Base-by-base conservation (phyloP, 2,888 invertebrate species). In the Drosophila cognata region DNA sequence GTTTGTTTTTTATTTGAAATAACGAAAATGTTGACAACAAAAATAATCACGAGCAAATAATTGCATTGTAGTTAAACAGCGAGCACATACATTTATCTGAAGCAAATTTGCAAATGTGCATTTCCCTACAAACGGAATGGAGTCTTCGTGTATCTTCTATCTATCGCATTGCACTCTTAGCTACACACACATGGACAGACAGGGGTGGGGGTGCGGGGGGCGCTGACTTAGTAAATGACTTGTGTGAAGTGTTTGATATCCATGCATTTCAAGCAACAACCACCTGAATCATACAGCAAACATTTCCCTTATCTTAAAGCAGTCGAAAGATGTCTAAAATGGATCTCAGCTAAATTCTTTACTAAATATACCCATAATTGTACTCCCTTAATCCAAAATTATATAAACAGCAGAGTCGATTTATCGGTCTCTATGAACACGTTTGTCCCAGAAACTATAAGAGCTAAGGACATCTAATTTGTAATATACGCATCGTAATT, bases 71-170 rank as follows among this genome's bases (percentile, higher is more conserved):
- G 21, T 48, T 55, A 62, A 70, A 69, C 31, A 79, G 50, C 73
- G 68, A 64, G 57, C 63, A 77, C 61, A 77, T 51, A 79, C 62
- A 78, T 36, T 38, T 33, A 52, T 57, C 57, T 31, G 11, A 77
- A 69, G 79, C 79, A 67, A 58, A 29, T 60, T 65, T 28, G 70
- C 43, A 41, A 31, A 36, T 75, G 61, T 63, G 55, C 52, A 50
- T 63, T 51, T 52, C 35, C 38, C 46, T 60, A 35, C n/a, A 7
- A 48, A 18, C 29, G 50, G 29, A 29, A 36, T 35, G 4, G 46
- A 46, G 25, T 46, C 16, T 16, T 46, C 21, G 28, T 29, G 28
- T 53, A 57, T 58, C 43, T 57, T n/a, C 16, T 28, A n/a, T 43
- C 56, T 60, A 50, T 25, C n/a, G 29, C 46, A 48, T 36, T 62